These are phyloP conservation scores for Himalopsyche anomala DNA, from an alignment of 2,888 invertebrate genomes.

Conservation along the genomic window DNA sequence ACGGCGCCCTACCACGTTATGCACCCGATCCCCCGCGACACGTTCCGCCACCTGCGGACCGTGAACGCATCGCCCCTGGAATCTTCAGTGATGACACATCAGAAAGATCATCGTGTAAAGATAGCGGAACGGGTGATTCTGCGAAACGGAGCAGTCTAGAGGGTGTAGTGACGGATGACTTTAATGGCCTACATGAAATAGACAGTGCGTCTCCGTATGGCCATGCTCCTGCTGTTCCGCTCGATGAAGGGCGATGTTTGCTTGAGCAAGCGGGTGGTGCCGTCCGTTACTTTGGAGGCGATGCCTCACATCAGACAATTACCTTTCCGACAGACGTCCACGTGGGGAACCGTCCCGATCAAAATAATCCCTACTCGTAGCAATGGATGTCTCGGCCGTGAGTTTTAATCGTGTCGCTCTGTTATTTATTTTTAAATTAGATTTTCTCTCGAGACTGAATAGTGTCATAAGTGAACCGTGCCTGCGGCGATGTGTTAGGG, in stretches of 20 bases:
- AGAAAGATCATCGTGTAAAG: slow-evolving; percentile 86
- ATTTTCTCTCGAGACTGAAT: slow-evolving; percentile 40
- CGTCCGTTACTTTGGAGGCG: slow-evolving; percentile 49
- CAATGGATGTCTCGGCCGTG: slow-evolving; percentile 38
- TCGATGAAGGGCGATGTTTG: slow-evolving; percentile 59
- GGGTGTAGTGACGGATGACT: slow-evolving; percentile 71
- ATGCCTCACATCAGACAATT: slow-evolving; percentile 14
- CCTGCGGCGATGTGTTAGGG: slow-evolving; percentile 55
- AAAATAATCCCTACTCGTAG: slow-evolving; percentile 64
- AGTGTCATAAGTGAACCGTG: slow-evolving; percentile 38
- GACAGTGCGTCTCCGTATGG: slow-evolving; percentile 45
- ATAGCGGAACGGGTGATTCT: slow-evolving; percentile 88
- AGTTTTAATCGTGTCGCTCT: slow-evolving; percentile 47
- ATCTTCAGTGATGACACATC: slow-evolving; percentile 82
- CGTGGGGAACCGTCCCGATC: slow-evolving; percentile 50
- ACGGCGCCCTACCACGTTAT: slow-evolving; percentile 74
- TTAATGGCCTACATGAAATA: slow-evolving; percentile 56
- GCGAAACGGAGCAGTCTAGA: slow-evolving; percentile 85
- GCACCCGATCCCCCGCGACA: slow-evolving; percentile 75
- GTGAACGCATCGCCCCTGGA: slow-evolving; percentile 68
- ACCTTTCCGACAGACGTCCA: slow-evolving; percentile 29
- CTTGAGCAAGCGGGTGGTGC: slow-evolving; percentile 43
- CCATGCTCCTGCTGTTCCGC: slow-evolving; percentile 44
- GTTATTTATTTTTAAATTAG: slow-evolving; percentile 50
- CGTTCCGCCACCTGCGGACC: slow-evolving; percentile 70